Base-by-base conservation (phyloP, 2,113 vertebrate genomes). In the Anarhynchus alexandrinus region DNA sequence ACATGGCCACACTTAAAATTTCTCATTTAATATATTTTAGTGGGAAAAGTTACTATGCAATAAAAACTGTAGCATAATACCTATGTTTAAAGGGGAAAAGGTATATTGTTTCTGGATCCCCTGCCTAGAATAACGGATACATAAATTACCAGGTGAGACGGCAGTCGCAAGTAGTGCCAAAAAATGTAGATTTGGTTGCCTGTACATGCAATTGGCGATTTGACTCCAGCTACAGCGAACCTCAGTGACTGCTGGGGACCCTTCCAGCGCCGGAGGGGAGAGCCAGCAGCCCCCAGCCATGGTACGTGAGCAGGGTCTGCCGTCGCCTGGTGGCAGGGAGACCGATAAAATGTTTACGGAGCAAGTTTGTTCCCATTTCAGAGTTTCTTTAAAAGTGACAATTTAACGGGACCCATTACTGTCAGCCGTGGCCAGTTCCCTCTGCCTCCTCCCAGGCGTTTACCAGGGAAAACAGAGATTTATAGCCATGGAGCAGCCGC, bases 341-440 rank as follows among this genome's bases (percentile, higher is more conserved):
- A 49, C 52, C n/a, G 58, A 51, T 87, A 49, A 82, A 83, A 70
- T 88, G 76, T 64, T 92, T 66, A 78, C 0, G 3, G 86, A 94
- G 67, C 80, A 81, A 90, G 71, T 92, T 92, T 57, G 54, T 80
- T 90, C 85, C 79, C 0, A 0, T 82, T 95, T 93, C 57, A 86
- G 45, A 61, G 52, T 88, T 52, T 90, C 90, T 94, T 83, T 93
- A 86, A 83, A 92, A 94, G 90, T 8, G 64, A 78, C 91, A 80
- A 67, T 95, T 97, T 94, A 92, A 93, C 88, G 82, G 90, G 71
- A 90, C 40, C 49, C 62, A 73, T 94, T 94, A 73, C 79, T 93
- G 62, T 96, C 84, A 90, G 71, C 54, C 73, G 45, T 59, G 72
- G 47, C 62, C 7, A 0, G 51, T 83, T 92, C 88, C 40, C 65